Conservation (phyloP, 2,888 invertebrate genomes). For the Drosophila austrosaltans region DNA sequence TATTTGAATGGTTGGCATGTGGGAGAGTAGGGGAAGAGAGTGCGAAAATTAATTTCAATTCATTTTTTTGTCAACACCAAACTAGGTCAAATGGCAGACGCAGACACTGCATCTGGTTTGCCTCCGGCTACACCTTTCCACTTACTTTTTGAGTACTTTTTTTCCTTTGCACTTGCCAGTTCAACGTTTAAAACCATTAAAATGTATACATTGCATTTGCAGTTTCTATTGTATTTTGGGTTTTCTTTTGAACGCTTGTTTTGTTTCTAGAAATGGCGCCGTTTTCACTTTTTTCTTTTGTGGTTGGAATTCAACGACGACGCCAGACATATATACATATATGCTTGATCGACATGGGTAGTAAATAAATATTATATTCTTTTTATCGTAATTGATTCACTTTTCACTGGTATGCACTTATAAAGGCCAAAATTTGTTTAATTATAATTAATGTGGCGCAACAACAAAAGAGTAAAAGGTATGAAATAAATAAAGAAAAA, state of each 20-base stretch:
- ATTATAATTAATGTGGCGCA: constrained; percentile 53
- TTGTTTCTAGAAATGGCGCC: constrained; percentile 83
- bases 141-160: constrained; percentile 45
- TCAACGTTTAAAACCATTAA: constrained; percentile 23
- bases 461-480: constrained; percentile 74
- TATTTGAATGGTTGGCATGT: constrained; percentile 21
- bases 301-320: constrained; percentile 35
- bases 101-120: constrained; percentile 10
- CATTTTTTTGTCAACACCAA: constrained; percentile 48
- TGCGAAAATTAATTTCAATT: constrained; percentile 21
- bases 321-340: constrained; percentile 32
- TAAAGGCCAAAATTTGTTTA: constrained; percentile 28
- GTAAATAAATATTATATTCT: constrained; percentile 39
- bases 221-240: constrained; percentile 49
- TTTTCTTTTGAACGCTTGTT: constrained; percentile 67
- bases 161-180: constrained; percentile 53
- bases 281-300: constrained; percentile 79
- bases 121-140: constrained; percentile 17
- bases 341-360: constrained; percentile 27
- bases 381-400: constrained; percentile 27
- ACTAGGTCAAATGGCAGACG: constrained; percentile 66
- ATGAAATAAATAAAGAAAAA: constrained; percentile 82
- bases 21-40: constrained; percentile 9
- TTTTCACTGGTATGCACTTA: constrained; percentile 31
- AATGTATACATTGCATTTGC: constrained; percentile 65